Evolutionary conservation across 2,888 invertebrate species (phyloP), one percentile per base, ranked within the genome.

Genomic region (Anodontia alba): DNA sequence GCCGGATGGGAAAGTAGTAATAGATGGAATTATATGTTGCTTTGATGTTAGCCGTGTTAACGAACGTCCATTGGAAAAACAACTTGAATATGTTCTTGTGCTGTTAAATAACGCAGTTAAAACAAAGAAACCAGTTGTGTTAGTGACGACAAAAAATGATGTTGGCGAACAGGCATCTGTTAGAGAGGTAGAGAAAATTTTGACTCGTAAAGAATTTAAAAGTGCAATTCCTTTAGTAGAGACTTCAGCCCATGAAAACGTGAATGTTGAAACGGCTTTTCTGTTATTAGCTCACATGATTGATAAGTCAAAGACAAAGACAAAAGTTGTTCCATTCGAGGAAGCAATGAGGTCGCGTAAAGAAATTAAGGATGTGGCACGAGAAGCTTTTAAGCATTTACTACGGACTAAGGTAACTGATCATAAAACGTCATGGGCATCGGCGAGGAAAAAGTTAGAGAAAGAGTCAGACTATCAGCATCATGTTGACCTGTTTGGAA

Each of bases 71-170:
- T 96, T 98, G 94, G 98, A 98, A 93, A 97, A 97, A 92, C 98
- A 93, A 82, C 89, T 93, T 23, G 94, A 99, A 93, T 96, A 97
- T 91, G 96, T 98, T 76, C 96, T 97, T 69, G 87, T 92, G 66
- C 92, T 98, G 86, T 96, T 99, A 78, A 97, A 97, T 93, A 97
- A 97, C 95, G 96, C 98, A 92, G 94, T 98, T 78, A 98, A 98
- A 95, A 96, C 98, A 12, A 99, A 99, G 95, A 99, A 99, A 93
- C 99, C 99, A 0, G 96, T 99, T 20, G 97, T 99, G 5, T 95
- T 99, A 83, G 98, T 98, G 0, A 98, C 99, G 23, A 98, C 99
- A 0, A 99, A 99, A 95, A 98, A 98, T 94, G 99, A 99, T 93
- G 98, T 98, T 93, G 97, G 97, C 0, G 97, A 97, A 93, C 98